Conservation (phyloP, 2,888 invertebrate species). For the Girardia tigrina region DNA sequence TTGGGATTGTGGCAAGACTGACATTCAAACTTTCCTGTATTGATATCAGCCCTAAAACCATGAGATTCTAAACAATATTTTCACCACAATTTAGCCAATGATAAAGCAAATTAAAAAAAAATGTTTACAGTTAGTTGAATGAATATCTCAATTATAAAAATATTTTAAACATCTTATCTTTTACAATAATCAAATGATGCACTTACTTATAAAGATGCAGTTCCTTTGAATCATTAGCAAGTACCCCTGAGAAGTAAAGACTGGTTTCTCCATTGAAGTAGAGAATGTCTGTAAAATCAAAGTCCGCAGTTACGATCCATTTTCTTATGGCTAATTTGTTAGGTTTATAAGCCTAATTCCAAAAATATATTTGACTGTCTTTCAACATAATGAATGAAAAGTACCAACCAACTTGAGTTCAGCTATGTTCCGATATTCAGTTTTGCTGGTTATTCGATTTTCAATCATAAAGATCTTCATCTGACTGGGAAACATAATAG, state of each 20-base stretch:
- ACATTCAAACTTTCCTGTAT: background rate
- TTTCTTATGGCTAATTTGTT: conserved; percentile 1
- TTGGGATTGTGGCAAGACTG: background rate
- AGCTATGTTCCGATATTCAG: background rate
- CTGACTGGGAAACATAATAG: background rate
- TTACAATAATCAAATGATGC: background rate
- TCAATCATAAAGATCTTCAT: background rate
- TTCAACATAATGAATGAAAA: background rate
- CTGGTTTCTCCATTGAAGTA: background rate
- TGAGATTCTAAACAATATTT: no score
- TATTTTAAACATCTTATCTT: no score
- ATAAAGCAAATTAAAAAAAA: no score
- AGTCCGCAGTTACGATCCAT: background rate
- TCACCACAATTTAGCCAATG: no score
- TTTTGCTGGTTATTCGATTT: background rate
- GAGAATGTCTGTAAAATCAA: background rate
- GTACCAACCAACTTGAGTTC: conserved; percentile 2
- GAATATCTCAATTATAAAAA: background rate
- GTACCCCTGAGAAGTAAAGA: background rate
- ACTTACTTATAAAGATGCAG: conserved; percentile 3
- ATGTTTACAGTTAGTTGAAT: background rate
- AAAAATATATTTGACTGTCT: conserved; percentile 1
- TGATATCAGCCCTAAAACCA: background rate
- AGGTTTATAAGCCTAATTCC: background rate
- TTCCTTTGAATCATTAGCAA: background rate